A percentile compares a stretch with the other conserved stretches of the same genome.
Conservation (phyloP, 2,888 invertebrate genomes). For the Ceriagrion tenellum region DNA sequence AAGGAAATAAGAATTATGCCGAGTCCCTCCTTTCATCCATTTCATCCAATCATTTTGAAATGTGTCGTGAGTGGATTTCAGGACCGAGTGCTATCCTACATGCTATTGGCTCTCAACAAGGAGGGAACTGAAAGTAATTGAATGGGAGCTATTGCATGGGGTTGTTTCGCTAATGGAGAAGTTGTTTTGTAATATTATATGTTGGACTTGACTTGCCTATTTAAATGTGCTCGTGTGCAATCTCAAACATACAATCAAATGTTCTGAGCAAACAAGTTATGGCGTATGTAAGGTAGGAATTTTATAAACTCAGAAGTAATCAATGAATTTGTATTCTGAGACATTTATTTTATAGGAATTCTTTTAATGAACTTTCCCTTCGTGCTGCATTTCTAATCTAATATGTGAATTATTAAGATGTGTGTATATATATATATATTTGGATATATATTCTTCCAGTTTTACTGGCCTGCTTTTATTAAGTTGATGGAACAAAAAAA, state of each 20-base stretch:
- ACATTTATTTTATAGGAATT: constrained; percentile 54
- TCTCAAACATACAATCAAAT: neutral
- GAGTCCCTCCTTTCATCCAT: constrained; percentile 35
- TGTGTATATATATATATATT: constrained; percentile 26
- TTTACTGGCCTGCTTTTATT: constrained; percentile 38
- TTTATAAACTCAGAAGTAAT: constrained; percentile 35
- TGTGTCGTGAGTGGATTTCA: constrained; percentile 40
- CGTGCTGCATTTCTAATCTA: constrained; percentile 41
- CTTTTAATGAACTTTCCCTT: constrained; percentile 46
- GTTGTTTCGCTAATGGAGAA: neutral
- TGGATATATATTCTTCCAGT: constrained; percentile 34
- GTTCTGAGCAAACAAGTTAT: constrained; percentile 19
- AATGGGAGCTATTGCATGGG: neutral
- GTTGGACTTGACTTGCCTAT: constrained; percentile 34
- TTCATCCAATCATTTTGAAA: neutral
- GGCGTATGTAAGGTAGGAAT: neutral
- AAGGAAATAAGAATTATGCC: constrained; percentile 42
- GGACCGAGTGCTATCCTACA: constrained; percentile 51
- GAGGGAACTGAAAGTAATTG: neutral
- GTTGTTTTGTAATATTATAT: constrained; percentile 35
- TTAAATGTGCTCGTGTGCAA: constrained; percentile 8
- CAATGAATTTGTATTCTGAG: constrained; percentile 29
- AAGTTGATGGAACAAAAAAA: neutral
- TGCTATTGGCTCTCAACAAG: constrained; percentile 21
- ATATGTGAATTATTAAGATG: neutral